Conservation (phyloP, 2,888 invertebrate genomes). For the Steinernema carpocapsae region DNA sequence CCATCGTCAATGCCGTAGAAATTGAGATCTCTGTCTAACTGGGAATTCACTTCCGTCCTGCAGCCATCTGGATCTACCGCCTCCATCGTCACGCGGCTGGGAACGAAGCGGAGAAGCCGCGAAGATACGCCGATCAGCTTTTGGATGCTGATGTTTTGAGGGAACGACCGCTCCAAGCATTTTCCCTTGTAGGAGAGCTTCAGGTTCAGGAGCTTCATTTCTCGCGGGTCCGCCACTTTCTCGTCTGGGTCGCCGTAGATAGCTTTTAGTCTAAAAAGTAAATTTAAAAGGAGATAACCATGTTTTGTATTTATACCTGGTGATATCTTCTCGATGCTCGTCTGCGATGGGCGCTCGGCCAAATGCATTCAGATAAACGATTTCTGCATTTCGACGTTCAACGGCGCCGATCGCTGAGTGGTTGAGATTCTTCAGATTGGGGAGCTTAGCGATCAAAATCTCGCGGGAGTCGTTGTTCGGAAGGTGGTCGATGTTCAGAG, state of each 20-base stretch:
- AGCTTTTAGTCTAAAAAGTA: slow-evolving; percentile 19
- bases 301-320: slow-evolving; percentile 1
- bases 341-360: not conserved
- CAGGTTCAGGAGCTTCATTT: slow-evolving; percentile 9
- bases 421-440: slow-evolving; percentile 49
- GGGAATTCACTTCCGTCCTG: not conserved
- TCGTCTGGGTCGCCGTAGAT: slow-evolving; percentile 33
- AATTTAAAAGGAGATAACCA: not conserved
- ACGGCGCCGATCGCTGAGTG: slow-evolving; percentile 54
- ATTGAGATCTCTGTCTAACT: slow-evolving; percentile 22
- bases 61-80: not conserved
- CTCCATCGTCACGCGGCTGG: slow-evolving; percentile 9
- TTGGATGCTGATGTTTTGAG: not conserved
- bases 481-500: slow-evolving; percentile 11
- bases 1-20: slow-evolving; percentile 19
- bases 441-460: slow-evolving; percentile 54
- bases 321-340: slow-evolving; percentile 28
- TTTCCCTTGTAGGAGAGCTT: slow-evolving; percentile 28
- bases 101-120: slow-evolving; percentile 31
- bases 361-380: slow-evolving; percentile 33
- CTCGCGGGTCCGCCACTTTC: not conserved
- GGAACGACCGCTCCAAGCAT: slow-evolving; percentile 34
- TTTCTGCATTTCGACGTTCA: slow-evolving; percentile 35
- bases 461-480: slow-evolving; percentile 28
- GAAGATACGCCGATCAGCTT: slow-evolving; percentile 32